Percentiles rank a stretch among this genome's conserved stretches.
These are phyloP conservation scores for Hassar affinis DNA, from an alignment of 2,113 vertebrate genomes.

Conservation along the genomic window DNA sequence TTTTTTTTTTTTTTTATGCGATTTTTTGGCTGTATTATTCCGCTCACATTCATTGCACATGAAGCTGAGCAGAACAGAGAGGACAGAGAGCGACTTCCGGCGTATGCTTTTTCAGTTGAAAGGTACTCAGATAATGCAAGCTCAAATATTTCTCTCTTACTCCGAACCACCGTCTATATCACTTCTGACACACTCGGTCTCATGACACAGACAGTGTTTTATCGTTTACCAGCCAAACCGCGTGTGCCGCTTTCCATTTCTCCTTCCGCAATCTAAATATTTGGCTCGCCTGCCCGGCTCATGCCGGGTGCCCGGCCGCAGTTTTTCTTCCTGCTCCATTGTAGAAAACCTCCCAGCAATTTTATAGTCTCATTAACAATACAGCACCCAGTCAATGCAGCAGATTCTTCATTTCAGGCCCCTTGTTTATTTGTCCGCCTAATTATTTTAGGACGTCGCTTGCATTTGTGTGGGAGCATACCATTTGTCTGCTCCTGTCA, in stretches of 20 bases:
- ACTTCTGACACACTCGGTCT: slow-evolving; percentile 15
- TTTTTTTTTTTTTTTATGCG: neutral
- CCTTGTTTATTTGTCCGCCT: slow-evolving; percentile 51
- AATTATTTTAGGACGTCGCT: slow-evolving; percentile 54
- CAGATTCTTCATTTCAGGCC: slow-evolving; percentile 46
- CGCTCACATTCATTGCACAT: neutral
- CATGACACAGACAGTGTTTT: slow-evolving; percentile 4
- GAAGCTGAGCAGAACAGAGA: neutral
- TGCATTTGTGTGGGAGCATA: slow-evolving; percentile 54
- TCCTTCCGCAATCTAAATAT: slow-evolving; percentile 5
- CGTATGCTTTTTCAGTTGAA: neutral
- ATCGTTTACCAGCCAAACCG: neutral
- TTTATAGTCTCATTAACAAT: slow-evolving; percentile 67
- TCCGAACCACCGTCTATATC: neutral
- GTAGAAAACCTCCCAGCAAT: slow-evolving; percentile 58
- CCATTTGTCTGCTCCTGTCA: slow-evolving; percentile 47
- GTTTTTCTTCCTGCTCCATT: slow-evolving; percentile 47
- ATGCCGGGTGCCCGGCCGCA: neutral
- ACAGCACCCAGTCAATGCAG: slow-evolving; percentile 63
- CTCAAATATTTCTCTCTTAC: slow-evolving; percentile 6
- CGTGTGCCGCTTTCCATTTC: slow-evolving; percentile 10
- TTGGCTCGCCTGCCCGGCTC: slow-evolving; percentile 23
- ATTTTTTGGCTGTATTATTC: neutral
- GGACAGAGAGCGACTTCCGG: neutral
- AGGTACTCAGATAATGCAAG: neutral